Base-by-base conservation (phyloP, 1,140 invertebrate species). In the Acromyrmex echinatior region DNA sequence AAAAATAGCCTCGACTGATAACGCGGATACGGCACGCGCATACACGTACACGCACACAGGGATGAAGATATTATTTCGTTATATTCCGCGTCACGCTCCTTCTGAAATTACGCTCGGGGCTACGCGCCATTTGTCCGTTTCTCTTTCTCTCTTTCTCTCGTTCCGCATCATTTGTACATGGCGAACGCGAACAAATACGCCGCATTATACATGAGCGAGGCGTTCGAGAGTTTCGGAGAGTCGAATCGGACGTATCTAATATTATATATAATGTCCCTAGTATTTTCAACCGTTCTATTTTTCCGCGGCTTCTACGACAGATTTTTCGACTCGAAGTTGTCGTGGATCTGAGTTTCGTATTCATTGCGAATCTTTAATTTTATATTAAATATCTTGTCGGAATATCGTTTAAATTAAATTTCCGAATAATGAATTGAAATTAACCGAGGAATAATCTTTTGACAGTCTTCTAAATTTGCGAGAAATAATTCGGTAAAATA, bases 51-150 rank as follows among this genome's bases (percentile, higher is more conserved):
- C 60, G 28, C 65, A n/a, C 21, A 31, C 16, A 25, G 77, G 77
- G 45, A 80, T 80, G 77, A 80, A 80, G 77, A 80, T 80, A 80
- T 80, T 80, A 80, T 80, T 80, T 80, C 77, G 63, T 80, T 80
- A 80, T 68, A 80, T 80, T 80, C 77, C 62, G 45, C 77, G 77
- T 66, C 77, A 79, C 77, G 77, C 77, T 79, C 77, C 77, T 79
- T 63, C 60, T 79, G 62, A 49, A 65, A 79, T 79, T 79, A 79
- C 60, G 77, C 62, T 28, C 45, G 60, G 62, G 60, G 77, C 39
- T 79, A 90, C 90, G 87, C 90, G 92, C 88, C 90, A 88, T 86
- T 87, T 90, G 91, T 92, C 89, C 86, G 86, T 82, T 86, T 84
- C 88, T 81, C 89, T 84, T 78, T 84, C 87, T 87, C 87, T 80